Base-by-base conservation (phyloP, 2,797 vertebrate genomes). In the Cercopithecus mitis region DNA sequence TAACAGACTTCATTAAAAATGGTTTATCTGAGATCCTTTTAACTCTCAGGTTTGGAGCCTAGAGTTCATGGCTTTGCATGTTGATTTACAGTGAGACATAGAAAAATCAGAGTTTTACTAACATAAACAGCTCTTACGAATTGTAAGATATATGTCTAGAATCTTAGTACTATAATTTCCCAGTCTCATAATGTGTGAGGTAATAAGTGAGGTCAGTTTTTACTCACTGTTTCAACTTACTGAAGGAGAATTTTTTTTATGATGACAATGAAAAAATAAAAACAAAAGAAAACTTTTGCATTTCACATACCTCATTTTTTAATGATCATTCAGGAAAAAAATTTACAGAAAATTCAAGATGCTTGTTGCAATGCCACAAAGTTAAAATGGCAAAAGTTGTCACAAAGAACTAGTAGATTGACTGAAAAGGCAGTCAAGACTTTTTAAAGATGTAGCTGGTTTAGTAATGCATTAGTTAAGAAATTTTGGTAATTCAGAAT, bases 121-220 rank as follows among this genome's bases (percentile, higher is more conserved):
- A 97, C 76, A 87, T 95, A 97, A 98, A 94, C 77, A 94, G 0
- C 77, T 96, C 57, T 95, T 88, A 77, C 43, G 94, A 92, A 96
- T 76, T 79, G 10, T 52, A 96, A 75, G 58, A 47, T 45, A 41
- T 43, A 67, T 22, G 22, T 75, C 70, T 87, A 87, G 97, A 52
- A 80, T 92, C 67, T 97, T 94, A 13, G 22, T 6, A 57, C 91
- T 64, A 7, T 12, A 73, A 55, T 64, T 98, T 94, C 91, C 91
- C 75, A 85, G 36, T 88, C 81, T 97, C 92, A 43, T 43, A 24
- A 13, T 89, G 79, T 94, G 52, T 94, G 64, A 67, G 72, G 58
- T 58, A 94, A 90, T 70, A 50, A 82, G 76, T 91, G 84, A 80
- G 50, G 73, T 96, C 1, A 90, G 80, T 95, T 92, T 39, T 77